Conservation (phyloP, 2,797 vertebrate species). For the Botia kubotai region DNA sequence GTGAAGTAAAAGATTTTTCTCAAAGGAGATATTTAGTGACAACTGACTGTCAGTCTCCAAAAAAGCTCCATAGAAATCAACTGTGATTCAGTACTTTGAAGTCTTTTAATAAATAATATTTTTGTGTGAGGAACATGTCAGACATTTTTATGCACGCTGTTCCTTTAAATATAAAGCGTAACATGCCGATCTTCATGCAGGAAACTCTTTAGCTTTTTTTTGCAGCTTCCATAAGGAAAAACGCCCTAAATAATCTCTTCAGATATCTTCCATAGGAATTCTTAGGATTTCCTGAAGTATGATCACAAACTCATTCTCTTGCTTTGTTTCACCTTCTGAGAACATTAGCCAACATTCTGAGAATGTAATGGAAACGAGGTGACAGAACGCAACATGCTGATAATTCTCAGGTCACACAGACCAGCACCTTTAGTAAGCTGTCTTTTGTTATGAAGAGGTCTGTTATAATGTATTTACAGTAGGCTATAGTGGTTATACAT, state of each 20-base stretch:
- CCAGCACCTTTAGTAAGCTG: too few species aligned
- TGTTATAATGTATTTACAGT: too few species aligned
- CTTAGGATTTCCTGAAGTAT: conserved; percentile 3
- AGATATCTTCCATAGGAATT: conserved; percentile 21
- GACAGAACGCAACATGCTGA: too few species aligned
- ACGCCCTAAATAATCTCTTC: neutral
- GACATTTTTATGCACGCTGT: neutral
- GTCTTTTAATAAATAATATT: neutral
- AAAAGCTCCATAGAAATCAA: neutral
- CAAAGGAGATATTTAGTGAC: too few species aligned
- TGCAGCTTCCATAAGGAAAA: neutral
- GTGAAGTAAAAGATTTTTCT: neutral
- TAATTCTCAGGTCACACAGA: too few species aligned
- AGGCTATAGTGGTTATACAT: too few species aligned
- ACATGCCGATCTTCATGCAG: neutral
- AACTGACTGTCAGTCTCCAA: too few species aligned
- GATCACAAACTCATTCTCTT: conserved; percentile 1
- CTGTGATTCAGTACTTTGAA: neutral
- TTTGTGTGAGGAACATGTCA: neutral
- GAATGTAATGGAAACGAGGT: too few species aligned
- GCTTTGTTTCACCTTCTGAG: conserved; percentile 17
- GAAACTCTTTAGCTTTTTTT: neutral
- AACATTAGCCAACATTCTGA: too few species aligned
- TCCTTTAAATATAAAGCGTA: neutral
- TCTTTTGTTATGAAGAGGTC: too few species aligned